Conservation (phyloP, 2,113 vertebrate species). For the Ophiodon elongatus region DNA sequence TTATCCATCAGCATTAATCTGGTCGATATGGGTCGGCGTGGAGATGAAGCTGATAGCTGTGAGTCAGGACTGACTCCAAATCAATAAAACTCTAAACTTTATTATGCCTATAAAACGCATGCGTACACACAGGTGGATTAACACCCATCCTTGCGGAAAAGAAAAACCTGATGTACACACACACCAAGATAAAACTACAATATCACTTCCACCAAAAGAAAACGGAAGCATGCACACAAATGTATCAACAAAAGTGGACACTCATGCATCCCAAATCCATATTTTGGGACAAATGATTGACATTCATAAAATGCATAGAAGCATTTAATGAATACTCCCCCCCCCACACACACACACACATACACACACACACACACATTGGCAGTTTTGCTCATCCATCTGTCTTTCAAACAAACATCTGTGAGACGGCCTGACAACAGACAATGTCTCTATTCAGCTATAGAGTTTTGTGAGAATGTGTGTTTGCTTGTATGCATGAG, state of each 20-base stretch:
- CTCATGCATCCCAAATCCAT: too few relatives aligned
- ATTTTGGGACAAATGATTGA: not conserved
- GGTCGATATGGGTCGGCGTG: slow-evolving; percentile 42
- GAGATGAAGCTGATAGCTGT: slow-evolving; percentile 57
- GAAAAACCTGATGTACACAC: not conserved
- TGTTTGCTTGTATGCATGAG: not conserved
- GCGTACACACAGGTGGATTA: slow-evolving; percentile 35
- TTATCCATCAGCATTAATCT: slow-evolving; percentile 56
- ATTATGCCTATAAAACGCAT: slow-evolving; percentile 56
- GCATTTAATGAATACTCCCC: not conserved
- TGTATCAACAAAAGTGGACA: too few relatives aligned
- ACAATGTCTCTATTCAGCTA: slow-evolving; percentile 28
- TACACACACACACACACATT: not conserved
- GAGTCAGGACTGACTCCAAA: slow-evolving; percentile 59
- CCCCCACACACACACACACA: not conserved
- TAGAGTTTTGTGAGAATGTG: not conserved
- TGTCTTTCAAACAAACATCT: slow-evolving; percentile 38
- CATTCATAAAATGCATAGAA: not conserved
- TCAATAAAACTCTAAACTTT: slow-evolving; percentile 66
- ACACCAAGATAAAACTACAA: not conserved
- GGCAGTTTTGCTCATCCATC: slow-evolving; percentile 1
- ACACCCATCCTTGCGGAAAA: not conserved
- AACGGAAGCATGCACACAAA: too few relatives aligned
- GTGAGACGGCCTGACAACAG: slow-evolving; percentile 5
- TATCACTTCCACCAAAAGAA: not conserved